phyloP scores from a whole-genome alignment of 2,113 vertebrate genomes.

The Tachuris rubrigastra region DNA sequence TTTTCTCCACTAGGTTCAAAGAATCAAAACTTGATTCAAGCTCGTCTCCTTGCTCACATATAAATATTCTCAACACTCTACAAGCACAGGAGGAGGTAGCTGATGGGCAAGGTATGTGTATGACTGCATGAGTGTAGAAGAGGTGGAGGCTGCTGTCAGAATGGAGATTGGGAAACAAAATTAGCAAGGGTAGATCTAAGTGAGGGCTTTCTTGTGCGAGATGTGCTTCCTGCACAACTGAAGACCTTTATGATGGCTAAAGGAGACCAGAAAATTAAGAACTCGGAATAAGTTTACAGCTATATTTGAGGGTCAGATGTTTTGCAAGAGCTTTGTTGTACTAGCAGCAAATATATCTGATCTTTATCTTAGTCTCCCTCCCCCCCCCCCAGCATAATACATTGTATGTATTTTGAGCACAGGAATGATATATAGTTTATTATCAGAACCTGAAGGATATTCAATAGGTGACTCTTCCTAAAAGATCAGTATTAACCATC shows the following conservation, averaged over 20 bases:
- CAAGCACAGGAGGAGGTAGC: neutral
- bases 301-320: neutral
- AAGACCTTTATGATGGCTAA: neutral
- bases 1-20: neutral
- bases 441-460: neutral
- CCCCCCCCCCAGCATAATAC: neutral
- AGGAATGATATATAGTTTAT: neutral
- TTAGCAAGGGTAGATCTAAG: neutral
- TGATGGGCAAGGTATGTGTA: neutral
- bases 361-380: no score
- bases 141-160: neutral
- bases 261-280: neutral
- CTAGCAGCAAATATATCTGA: neutral
- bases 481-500: neutral
- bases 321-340: neutral
- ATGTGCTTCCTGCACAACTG: neutral
- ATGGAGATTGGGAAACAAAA: neutral
- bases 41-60: neutral
- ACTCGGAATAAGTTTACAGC: neutral
- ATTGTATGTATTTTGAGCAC: neutral
- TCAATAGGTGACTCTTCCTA: neutral
- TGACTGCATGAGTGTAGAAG: neutral
- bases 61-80: neutral
- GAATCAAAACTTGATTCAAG: conserved; percentile 26
- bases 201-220: neutral